Evolutionary conservation across 2,888 invertebrate species (phyloP).

Genomic region (Hyppa rectilinea): DNA sequence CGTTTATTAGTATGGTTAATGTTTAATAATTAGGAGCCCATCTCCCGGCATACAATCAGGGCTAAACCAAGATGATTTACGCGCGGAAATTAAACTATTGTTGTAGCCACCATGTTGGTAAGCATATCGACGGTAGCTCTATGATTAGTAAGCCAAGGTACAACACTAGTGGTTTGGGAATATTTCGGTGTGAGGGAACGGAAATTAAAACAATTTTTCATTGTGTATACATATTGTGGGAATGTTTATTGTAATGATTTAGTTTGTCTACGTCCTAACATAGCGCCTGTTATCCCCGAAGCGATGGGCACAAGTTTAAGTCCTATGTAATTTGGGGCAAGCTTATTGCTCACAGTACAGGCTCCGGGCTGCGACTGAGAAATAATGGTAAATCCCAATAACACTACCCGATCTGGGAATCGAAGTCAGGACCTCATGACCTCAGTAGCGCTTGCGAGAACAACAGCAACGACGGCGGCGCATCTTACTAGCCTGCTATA

Average conservation of each 20-base stretch:
- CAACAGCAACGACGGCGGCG: no score
- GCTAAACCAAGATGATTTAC: conserved; percentile 66
- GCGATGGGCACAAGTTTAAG: no score
- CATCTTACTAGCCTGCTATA: no score
- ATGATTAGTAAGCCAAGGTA: conserved; percentile 26
- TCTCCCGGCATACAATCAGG: conserved; percentile 41
- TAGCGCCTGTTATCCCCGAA: no score
- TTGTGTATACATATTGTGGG: conserved; percentile 1
- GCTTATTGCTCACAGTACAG: no score
- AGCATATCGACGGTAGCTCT: conserved; percentile 34
- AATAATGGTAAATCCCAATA: no score
- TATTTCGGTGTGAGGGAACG: conserved; percentile 26
- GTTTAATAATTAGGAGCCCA: conserved; percentile 10
- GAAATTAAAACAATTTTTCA: conserved; percentile 47
- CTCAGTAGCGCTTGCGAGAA: no score
- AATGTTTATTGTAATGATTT: neutral
- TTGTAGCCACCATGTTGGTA: conserved; percentile 42
- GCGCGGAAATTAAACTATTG: conserved; percentile 70
- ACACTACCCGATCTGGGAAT: no score
- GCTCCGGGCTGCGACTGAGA: no score
- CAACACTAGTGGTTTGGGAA: conserved; percentile 23
- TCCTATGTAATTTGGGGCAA: no score
- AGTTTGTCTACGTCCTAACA: neutral
- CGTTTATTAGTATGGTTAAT: no score
- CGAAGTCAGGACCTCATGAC: no score